Evolutionary conservation across 2,888 invertebrate species (phyloP), one percentile per base, ranked within the genome.

Genomic region (Hydrotaea cyrtoneurina): DNA sequence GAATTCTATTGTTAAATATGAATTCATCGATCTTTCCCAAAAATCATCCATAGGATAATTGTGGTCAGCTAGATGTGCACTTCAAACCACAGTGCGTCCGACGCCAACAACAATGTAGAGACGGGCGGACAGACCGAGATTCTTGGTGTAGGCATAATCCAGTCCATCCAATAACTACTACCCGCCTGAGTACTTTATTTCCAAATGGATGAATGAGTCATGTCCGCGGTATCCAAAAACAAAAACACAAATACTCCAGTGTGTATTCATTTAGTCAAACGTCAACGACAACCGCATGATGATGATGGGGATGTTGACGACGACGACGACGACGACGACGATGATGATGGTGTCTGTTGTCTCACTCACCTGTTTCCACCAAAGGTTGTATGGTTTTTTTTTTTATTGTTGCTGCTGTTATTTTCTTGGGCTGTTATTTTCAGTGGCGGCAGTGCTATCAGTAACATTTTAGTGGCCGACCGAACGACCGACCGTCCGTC

Each of bases 371-470:
- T 85, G 85, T 82, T 85, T 53, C 69, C 72, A 73, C 23, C 31
- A 31, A 7, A 66, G 72, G 62, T 73, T 75, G 21, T 64, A 21
- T 39, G 2, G 39, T 13, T 57, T 66, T 55, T 53, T 72, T 39
- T 4, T 57, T 74, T 46, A 36, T 43, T 57, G 11, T 31, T 73
- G 74, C 69, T 72, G 66, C 73, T 31, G 78, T 39, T 53, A 11
- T 11, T 72, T 82, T 75, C 39, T 69, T 39, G 23, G 39, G 73
- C n/a, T 76, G 43, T 64, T 62, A 39, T 80, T 74, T 80, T 75
- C 81, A 57, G 85, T 85, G 85, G 82, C 85, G 85, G 79, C 85
- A 85, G 46, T 74, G 74, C 55, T 85, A 82, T 82, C 85, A 78
- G 74, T 11, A 71, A 26, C 50, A 43, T 71, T 78, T 76, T 78